Base-by-base conservation (phyloP, 2,113 vertebrate species). In the Riparia riparia region DNA sequence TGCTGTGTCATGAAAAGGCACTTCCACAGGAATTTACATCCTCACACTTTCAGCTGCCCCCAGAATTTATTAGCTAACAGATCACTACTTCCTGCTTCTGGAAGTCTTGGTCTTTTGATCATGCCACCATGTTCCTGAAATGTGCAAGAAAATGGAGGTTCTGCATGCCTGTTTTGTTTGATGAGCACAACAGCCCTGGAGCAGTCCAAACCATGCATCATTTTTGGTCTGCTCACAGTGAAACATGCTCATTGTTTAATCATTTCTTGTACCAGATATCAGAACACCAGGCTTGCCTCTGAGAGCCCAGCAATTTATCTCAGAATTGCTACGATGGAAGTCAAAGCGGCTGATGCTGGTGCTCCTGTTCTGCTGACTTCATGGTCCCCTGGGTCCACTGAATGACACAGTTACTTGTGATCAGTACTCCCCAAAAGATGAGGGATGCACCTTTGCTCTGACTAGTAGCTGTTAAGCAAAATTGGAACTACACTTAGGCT, bases 81-180 rank as follows among this genome's bases (percentile, higher is more conserved):
- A 82, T 58, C 47, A 50, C 77, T 45, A 42, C 31, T 96, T 95
- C 56, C 54, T 95, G n/a, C 45, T 96, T 93, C 61, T 82, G 68
- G 34, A 77, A 85, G 21, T 50, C 51, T 92, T 9, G 5, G 14
- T 81, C 39, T 80, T 95, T 93, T 96, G 84, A 89, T 70, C 54
- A 66, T 41, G 31, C 39, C 73, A 65, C 53, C 65, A 14, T 70
- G n/a, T 77, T 95, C 70, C 57, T 80, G 66, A 93, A 95, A 86
- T 31, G 45, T 0, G 0, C 72, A 86, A 56, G 79, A 78, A 82
- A 86, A 71, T 16, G 11, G 41, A 79, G 4, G 21, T 22, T 90
- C 45, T 77, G 22, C 51, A 26, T 61, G 57, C 51, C 47, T 61
- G 29, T 24, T 96, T 11, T 0, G 12, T 90, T 93, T 96, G 84